Evolutionary conservation across 1,140 invertebrate species (phyloP), one percentile per base, ranked within the genome.

Genomic region (Meloidogyne chitwoodi): DNA sequence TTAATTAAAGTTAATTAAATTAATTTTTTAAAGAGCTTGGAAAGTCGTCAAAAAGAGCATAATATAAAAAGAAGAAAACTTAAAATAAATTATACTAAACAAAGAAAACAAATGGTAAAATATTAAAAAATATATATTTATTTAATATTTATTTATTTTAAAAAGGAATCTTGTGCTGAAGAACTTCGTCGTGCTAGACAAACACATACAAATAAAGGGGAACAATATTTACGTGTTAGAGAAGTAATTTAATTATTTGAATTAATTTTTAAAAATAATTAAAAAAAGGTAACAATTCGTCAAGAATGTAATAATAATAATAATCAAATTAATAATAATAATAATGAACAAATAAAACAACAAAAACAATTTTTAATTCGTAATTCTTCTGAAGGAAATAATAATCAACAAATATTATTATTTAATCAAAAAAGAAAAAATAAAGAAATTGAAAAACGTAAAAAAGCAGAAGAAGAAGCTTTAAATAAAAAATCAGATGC

Each of bases 361-460:
- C 68, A 68, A 44, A 27, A 74, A 27, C 27, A 68, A 22, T 26
- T 34, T n/a, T 41, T 12, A 19, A 19, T 67, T 31, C 65, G 29
- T 1, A 67, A 61, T 27, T 26, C 29, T 27, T 26, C 29, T 19
- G 48, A 27, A 3, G 38, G 34, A 29, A 62, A 41, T 61, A 22
- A 19, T 26, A 41, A 77, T n/a, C 76, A 77, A 44, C 22, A 68
- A 29, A 34, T 34, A 68, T 19, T 72, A 31, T 0, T 38, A 38
- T 38, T 38, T 38, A 3, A 38, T 38, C 61, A 76, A 65, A 78
- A 80, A 65, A 79, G 83, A 34, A 34, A 34, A 22, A 84, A n/a
- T n/a, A n/a, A 85, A 67, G 84, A 85, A 68, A 24, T 87, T 14
- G 84, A 85, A 64, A 83, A 84, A 79, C 74, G 75, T 63, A 70